These are phyloP conservation scores for Notocelia uddmanniana DNA, from an alignment of 2,888 invertebrate genomes.

Conservation along the genomic window DNA sequence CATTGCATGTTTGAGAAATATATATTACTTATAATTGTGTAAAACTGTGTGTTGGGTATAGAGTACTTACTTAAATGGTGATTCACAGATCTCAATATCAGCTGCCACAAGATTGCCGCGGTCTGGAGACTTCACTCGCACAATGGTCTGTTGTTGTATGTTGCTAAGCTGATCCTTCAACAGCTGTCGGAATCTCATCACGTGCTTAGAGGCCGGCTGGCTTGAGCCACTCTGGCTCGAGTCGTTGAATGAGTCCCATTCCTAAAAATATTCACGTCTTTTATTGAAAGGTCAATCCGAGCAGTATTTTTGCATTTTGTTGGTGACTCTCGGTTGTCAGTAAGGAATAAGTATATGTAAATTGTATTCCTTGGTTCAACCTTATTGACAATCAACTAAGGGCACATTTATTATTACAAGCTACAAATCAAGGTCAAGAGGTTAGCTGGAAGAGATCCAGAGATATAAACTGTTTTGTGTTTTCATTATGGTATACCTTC, in stretches of 20 bases:
- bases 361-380: too few species aligned
- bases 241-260: conserved; percentile 70
- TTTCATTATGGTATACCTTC: background rate
- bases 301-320: too few species aligned
- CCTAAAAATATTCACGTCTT: conserved; percentile 43
- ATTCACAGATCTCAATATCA: conserved; percentile 73
- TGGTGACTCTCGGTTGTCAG: too few species aligned
- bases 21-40: too few species aligned
- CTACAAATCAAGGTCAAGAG: too few species aligned
- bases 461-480: background rate
- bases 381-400: too few species aligned
- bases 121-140: conserved; percentile 58
- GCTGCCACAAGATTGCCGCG: conserved; percentile 66
- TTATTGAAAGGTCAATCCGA: background rate
- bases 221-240: conserved; percentile 74
- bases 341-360: too few species aligned
- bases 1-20: too few species aligned
- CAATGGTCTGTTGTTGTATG: conserved; percentile 56
- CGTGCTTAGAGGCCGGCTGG: conserved; percentile 75
- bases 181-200: conserved; percentile 72
- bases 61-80: conserved; percentile 75
- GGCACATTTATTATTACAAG: too few species aligned
- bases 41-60: too few species aligned
- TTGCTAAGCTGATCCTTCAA: conserved; percentile 69
- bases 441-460: too few species aligned